A percentile compares a stretch with the other conserved stretches of the same genome.
Conservation (phyloP, 2,113 vertebrate genomes). For the Salminus brasiliensis region DNA sequence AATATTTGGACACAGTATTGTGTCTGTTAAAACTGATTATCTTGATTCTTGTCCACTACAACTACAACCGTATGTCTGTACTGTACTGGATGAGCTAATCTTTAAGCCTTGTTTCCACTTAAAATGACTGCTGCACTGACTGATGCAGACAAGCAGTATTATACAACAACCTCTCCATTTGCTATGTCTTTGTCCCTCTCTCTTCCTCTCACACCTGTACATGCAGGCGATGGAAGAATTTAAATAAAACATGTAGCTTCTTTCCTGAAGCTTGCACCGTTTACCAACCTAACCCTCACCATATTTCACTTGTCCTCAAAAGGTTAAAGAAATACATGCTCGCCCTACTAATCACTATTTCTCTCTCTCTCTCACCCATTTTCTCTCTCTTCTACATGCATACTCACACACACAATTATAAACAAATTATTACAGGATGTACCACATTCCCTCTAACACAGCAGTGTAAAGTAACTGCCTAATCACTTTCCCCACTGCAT, state of each 20-base stretch:
- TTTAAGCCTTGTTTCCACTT: conserved; percentile 72
- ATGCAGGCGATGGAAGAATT: conserved; percentile 52
- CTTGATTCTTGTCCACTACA: too few species aligned
- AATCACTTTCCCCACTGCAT: conserved; percentile 3
- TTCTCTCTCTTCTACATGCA: too few species aligned
- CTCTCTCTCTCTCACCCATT: neutral
- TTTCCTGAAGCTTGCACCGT: conserved; percentile 51
- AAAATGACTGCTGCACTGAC: conserved; percentile 75
- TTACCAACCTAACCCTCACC: too few species aligned
- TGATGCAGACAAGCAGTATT: conserved; percentile 66
- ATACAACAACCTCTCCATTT: conserved; percentile 48
- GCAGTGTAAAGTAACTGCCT: neutral
- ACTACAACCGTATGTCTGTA: too few species aligned
- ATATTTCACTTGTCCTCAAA: conserved; percentile 58
- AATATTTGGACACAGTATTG: too few species aligned
- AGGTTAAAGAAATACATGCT: conserved; percentile 16
- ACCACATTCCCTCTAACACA: neutral
- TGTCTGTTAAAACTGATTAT: too few species aligned
- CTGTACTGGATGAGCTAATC: conserved; percentile 37
- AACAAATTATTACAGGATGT: neutral
- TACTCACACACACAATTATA: neutral
- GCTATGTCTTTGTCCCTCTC: conserved; percentile 1
- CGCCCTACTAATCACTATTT: neutral
- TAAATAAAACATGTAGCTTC: conserved; percentile 61
- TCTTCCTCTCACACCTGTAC: conserved; percentile 29